Conservation (phyloP, 2,888 invertebrate species). For the Argyresthia albistria region DNA sequence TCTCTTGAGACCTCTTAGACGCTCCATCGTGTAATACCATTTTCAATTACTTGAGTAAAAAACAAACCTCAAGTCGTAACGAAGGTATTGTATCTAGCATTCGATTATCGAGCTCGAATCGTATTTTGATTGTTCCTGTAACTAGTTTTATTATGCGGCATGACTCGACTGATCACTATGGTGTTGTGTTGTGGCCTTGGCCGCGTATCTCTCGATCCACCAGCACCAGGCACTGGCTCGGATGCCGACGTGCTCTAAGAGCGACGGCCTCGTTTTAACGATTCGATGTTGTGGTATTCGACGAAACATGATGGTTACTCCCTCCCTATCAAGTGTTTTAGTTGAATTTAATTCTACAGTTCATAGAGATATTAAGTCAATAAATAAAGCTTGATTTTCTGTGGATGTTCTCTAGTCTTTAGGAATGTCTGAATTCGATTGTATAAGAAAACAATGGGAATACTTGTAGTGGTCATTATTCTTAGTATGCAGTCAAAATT, state of each 20-base stretch:
- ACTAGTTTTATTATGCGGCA: constrained; percentile 27
- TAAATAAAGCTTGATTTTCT: too few relatives aligned
- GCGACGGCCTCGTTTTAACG: neutral
- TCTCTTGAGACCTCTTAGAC: neutral
- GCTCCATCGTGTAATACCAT: too few relatives aligned
- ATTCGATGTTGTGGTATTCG: neutral
- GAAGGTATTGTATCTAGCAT: neutral
- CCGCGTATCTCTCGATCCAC: constrained; percentile 18
- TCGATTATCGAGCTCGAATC: neutral
- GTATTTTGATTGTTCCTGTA: neutral
- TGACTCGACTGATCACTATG: constrained; percentile 31
- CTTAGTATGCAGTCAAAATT: neutral
- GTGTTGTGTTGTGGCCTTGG: constrained; percentile 13
- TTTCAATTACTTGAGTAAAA: neutral
- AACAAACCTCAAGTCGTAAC: neutral
- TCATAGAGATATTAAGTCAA: too few relatives aligned
- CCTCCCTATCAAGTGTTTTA: too few relatives aligned
- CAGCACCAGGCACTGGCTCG: neutral
- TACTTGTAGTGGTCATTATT: neutral
- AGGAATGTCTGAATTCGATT: neutral
- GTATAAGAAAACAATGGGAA: neutral
- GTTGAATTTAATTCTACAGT: too few relatives aligned
- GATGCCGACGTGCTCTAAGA: neutral
- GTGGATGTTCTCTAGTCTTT: neutral
- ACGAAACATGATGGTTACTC: too few relatives aligned